These are phyloP conservation scores for Azemiops feae DNA, from an alignment of 2,113 vertebrate genomes.

Conservation along the genomic window DNA sequence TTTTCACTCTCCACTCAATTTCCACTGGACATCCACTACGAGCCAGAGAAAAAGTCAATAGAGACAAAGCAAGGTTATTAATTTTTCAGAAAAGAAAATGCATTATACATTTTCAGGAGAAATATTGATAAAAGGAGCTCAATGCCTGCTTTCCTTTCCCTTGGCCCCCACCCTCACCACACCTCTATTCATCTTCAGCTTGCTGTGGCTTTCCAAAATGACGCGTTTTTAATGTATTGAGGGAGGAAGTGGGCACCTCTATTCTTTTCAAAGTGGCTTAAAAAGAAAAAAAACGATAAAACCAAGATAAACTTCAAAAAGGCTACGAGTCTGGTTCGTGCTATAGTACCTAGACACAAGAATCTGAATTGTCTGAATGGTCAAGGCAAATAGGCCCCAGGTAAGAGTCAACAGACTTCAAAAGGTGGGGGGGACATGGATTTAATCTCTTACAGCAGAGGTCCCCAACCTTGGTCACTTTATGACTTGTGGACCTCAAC, in stretches of 20 bases:
- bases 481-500: no score
- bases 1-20: slow-evolving; percentile 31
- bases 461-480: no score
- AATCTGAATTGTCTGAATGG: not conserved
- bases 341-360: not conserved
- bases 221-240: not conserved
- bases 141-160: slow-evolving; percentile 33
- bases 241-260: not conserved
- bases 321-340: not conserved
- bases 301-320: not conserved
- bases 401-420: not conserved
- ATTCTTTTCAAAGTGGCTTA: not conserved
- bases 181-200: not conserved
- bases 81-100: slow-evolving; percentile 70
- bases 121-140: slow-evolving; percentile 59
- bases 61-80: slow-evolving; percentile 52
- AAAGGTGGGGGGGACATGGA: not conserved
- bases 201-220: not conserved
- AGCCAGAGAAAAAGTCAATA: slow-evolving; percentile 21
- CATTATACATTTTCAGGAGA: slow-evolving; percentile 59
- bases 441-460: not conserved
- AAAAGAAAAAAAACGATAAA: not conserved
- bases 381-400: not conserved
- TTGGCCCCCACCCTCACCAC: slow-evolving; percentile 20
- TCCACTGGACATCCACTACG: slow-evolving; percentile 10